These are phyloP conservation scores for Grammomys dolichurus DNA, from an alignment of 2,113 vertebrate genomes.

Conservation along the genomic window DNA sequence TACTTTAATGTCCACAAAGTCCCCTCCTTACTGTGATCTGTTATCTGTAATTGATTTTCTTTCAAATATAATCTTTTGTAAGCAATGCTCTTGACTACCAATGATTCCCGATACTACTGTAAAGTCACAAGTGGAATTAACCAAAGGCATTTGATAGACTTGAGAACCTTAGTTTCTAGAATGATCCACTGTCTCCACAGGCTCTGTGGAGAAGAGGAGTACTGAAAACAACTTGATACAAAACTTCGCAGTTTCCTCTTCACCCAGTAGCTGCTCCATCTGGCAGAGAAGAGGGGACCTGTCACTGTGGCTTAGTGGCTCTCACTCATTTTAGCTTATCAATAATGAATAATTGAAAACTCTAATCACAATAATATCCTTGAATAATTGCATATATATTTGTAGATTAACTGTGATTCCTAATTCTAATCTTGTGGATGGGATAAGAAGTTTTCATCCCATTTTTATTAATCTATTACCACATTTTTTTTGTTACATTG, in stretches of 20 bases:
- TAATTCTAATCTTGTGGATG: background rate
- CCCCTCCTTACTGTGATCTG: background rate
- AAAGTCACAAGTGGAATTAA: background rate
- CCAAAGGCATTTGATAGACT: background rate
- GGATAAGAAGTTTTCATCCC: background rate
- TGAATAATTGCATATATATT: background rate
- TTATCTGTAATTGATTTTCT: conserved; percentile 40
- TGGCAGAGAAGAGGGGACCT: background rate
- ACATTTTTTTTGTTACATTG: background rate
- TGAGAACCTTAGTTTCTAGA: background rate
- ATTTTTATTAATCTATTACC: conserved; percentile 12
- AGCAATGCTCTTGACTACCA: background rate
- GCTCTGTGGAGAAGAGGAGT: background rate
- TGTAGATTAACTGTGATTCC: background rate
- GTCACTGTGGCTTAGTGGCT: background rate
- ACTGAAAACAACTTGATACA: too few species aligned
- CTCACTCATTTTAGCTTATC: background rate
- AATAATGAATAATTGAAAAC: background rate
- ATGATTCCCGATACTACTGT: background rate
- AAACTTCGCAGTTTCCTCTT: background rate
- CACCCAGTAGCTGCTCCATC: background rate
- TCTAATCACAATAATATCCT: background rate
- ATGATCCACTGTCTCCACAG: background rate
- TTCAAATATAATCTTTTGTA: background rate
- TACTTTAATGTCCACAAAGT: background rate